A percentile compares a stretch with the other conserved stretches of the same genome.
Evolutionary conservation across 1,140 invertebrate genomes (phyloP).

Genomic region (Campoletis sonorensis): DNA sequence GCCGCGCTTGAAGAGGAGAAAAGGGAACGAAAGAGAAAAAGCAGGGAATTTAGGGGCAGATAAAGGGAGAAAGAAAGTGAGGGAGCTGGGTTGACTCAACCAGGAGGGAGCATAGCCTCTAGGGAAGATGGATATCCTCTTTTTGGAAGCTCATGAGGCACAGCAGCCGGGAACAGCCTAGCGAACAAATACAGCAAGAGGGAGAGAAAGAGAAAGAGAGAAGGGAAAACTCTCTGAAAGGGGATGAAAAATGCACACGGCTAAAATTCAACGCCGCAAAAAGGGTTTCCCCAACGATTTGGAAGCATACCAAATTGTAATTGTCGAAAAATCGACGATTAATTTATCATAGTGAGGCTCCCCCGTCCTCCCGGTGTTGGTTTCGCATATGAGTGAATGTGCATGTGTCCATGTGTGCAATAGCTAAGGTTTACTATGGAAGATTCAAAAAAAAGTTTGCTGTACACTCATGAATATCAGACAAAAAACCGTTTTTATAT

Average conservation of each 20-base stretch:
- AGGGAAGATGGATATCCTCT: conserved; percentile 74
- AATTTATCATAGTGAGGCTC: conserved; percentile 69
- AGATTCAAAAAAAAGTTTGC: too few species aligned
- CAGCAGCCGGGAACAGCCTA: conserved; percentile 51
- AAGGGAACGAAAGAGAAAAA: conserved; percentile 51
- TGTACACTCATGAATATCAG: too few species aligned
- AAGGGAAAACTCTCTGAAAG: conserved; percentile 25
- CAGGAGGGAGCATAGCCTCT: conserved; percentile 60
- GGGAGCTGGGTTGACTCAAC: conserved; percentile 30
- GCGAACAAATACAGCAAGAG: conserved; percentile 44
- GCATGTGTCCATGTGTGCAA: background rate
- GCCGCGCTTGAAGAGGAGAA: conserved; percentile 50
- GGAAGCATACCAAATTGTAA: conserved; percentile 75
- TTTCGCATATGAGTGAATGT: background rate
- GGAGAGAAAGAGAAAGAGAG: conserved; percentile 16
- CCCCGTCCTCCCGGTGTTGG: background rate
- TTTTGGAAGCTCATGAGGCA: conserved; percentile 66
- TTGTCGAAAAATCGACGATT: conserved; percentile 74
- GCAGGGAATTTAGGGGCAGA: conserved; percentile 32
- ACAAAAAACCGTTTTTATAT: too few species aligned
- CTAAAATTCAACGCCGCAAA: conserved; percentile 74
- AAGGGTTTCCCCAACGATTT: conserved; percentile 70
- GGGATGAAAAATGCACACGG: conserved; percentile 74
- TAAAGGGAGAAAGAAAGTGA: conserved; percentile 51
- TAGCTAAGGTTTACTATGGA: background rate